Base-by-base conservation (phyloP, 2,113 vertebrate genomes). In the Xiphophorus couchianus region DNA sequence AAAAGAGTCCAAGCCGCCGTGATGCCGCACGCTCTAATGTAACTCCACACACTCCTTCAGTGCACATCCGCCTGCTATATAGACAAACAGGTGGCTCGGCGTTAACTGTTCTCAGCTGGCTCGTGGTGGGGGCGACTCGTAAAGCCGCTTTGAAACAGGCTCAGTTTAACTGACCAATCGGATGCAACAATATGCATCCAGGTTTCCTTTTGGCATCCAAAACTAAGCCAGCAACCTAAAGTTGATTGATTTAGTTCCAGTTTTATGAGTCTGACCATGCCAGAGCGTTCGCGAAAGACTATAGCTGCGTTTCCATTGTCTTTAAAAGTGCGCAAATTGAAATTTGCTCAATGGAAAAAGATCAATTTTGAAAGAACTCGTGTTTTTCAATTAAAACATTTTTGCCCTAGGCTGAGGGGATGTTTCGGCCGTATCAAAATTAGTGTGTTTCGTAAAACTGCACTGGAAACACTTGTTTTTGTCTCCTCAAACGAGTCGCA, bases 21-120 rank as follows among this genome's bases (percentile, higher is more conserved):
- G 67, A 84, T 30, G 69, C 70, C 76, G 37, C 70, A 28, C 58
- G 28, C 70, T 31, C 81, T 67, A 83, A 86, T 77, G 91, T 90
- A 91, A 92, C 89, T 88, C 86, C 86, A 78, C 82, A 80, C 76
- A 80, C 81, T 81, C 22, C 80, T 80, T 25, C 54, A 86, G 71
- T 86, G 86, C 63, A 81, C 84, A 76, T 86, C 88, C 74, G 86
- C 89, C 76, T 81, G 81, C 74, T 71, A 82, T 83, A 71, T 86
- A 88, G 91, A 89, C 89, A 87, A 92, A 89, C 89, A 88, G 82
- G 88, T 85, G 80, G 75, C 83, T 84, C 14, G 3, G 63, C 71
- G 77, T 84, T 73, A 88, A 77, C 74, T 69, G 69, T 77, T 83
- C 42, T 73, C 80, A 84, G 87, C 85, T 83, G 71, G 66, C 31